Evolutionary conservation across 1,140 invertebrate species (phyloP).

Genomic region (Notospermus geniculatus): DNA sequence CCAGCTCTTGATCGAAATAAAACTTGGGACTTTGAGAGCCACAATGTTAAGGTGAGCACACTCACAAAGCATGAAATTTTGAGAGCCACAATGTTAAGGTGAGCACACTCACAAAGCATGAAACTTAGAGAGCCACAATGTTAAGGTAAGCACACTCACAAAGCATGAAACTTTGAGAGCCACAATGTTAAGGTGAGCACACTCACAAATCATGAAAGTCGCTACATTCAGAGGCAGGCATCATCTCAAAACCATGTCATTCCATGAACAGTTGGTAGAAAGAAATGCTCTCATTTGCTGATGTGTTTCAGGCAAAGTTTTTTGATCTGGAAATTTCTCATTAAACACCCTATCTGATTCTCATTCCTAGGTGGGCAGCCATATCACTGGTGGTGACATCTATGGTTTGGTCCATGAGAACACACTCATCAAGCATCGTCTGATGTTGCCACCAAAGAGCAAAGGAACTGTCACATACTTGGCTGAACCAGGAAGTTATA

Average conservation of each 20-base stretch:
- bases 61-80: constrained; percentile 89
- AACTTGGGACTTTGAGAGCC: constrained; percentile 91
- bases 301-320: too few relatives aligned
- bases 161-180: constrained; percentile 92
- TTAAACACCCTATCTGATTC: neutral
- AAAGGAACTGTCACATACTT: constrained; percentile 96
- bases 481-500: constrained; percentile 90
- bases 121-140: constrained; percentile 89
- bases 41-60: constrained; percentile 75
- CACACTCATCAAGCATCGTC: constrained; percentile 93
- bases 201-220: too few relatives aligned
- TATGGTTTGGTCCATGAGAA: constrained; percentile 97
- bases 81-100: constrained; percentile 83
- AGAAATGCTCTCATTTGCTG: too few relatives aligned
- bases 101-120: constrained; percentile 68
- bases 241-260: too few relatives aligned
- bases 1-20: constrained; percentile 80
- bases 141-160: constrained; percentile 72
- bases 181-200: constrained; percentile 74
- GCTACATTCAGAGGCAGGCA: too few relatives aligned
- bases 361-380: constrained; percentile 74
- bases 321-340: too few relatives aligned
- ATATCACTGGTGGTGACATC: constrained; percentile 96
- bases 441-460: constrained; percentile 88
- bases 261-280: constrained; percentile 1